phyloP scores from a whole-genome alignment of 2,113 vertebrate species.

The Nasalis larvatus region DNA sequence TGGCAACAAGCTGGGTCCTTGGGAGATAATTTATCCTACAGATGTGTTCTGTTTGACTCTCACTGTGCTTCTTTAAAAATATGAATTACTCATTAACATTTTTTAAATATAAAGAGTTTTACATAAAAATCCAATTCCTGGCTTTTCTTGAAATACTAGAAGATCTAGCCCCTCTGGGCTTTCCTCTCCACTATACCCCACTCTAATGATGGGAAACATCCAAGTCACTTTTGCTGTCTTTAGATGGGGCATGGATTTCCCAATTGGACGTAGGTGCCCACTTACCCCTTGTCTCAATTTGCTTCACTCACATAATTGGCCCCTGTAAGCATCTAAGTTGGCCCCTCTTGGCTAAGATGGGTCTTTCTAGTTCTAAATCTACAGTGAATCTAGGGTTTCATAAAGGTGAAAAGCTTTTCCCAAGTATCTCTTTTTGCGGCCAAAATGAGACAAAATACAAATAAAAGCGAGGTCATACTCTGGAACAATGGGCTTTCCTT shows the following conservation, averaged over 20 bases:
- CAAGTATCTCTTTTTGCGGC: background rate
- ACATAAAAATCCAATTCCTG: background rate
- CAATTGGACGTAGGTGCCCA: background rate
- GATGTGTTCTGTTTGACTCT: background rate
- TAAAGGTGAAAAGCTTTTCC: background rate
- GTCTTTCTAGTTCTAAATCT: background rate
- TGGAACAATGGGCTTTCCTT: background rate
- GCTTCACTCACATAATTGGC: background rate
- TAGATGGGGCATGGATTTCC: background rate
- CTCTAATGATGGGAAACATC: background rate
- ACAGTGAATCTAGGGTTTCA: background rate
- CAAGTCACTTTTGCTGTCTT: background rate
- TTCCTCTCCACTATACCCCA: background rate
- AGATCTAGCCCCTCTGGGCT: background rate
- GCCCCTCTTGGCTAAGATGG: background rate
- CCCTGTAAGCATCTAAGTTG: background rate
- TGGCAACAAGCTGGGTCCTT: background rate
- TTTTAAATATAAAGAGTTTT: background rate
- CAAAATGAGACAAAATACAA: slow-evolving; percentile 16
- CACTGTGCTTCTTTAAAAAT: background rate
- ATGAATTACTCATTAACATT: slow-evolving; percentile 10
- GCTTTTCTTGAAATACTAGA: slow-evolving; percentile 30
- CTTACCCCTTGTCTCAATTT: background rate
- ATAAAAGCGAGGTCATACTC: slow-evolving; percentile 22
- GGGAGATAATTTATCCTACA: background rate